A percentile compares a stretch with the other conserved stretches of the same genome.
These are phyloP conservation scores for Actenoides hombroni DNA, from an alignment of 2,113 vertebrate species.

Conservation along the genomic window DNA sequence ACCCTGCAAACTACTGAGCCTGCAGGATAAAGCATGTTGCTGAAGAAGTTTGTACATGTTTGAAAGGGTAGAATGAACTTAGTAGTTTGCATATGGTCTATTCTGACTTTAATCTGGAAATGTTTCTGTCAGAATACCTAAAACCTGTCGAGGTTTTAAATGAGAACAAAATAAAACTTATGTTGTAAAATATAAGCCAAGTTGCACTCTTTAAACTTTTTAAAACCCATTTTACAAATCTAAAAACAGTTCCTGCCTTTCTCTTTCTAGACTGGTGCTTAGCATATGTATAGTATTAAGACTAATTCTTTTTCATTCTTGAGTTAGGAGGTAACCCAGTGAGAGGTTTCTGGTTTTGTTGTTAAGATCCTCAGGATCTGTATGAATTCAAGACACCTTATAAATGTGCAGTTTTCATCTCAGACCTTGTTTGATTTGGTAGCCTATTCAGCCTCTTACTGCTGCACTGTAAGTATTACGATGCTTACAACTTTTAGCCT, in stretches of 20 bases:
- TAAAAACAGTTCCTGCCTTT: not conserved
- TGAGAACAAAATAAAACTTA: not conserved
- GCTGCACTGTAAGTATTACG: not conserved
- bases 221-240: not conserved
- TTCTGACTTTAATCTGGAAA: slow-evolving; percentile 76
- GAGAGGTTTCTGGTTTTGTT: not conserved
- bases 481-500: not conserved
- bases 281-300: not conserved
- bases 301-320: not conserved
- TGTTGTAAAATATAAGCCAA: not conserved
- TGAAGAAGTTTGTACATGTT: slow-evolving; percentile 81
- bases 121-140: slow-evolving; percentile 68
- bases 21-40: slow-evolving; percentile 78
- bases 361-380: not conserved
- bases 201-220: not conserved
- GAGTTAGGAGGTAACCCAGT: not conserved
- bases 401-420: not conserved
- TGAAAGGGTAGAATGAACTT: slow-evolving; percentile 77
- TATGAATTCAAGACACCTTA: not conserved
- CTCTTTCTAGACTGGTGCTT: not conserved
- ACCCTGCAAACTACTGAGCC: not conserved
- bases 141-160: slow-evolving; percentile 68
- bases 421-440: not conserved
- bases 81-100: slow-evolving; percentile 80
- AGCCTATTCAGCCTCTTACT: not conserved